phyloP scores from a whole-genome alignment of 2,888 invertebrate genomes.

The Scaptomyza polygonia region DNA sequence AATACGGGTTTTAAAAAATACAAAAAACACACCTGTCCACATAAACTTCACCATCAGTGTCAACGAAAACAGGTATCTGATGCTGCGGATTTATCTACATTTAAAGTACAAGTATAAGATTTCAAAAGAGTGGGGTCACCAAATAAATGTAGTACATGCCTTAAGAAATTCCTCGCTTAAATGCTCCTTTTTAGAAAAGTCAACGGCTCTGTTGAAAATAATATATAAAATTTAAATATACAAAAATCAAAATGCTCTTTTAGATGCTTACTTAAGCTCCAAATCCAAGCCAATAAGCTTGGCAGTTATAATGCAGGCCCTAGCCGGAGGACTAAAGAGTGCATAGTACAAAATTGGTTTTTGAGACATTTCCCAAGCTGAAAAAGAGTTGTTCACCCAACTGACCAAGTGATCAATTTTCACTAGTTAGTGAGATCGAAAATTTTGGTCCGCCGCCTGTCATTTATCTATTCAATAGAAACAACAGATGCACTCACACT shows the following conservation, averaged over 20 bases:
- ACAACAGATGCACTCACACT: too few species aligned
- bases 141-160: constrained; percentile 57
- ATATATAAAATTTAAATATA: not conserved
- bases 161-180: constrained; percentile 83
- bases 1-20: not conserved
- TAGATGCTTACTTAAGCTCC: constrained; percentile 77
- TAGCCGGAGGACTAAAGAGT: constrained; percentile 85
- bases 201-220: constrained; percentile 82
- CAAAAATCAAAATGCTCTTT: not conserved
- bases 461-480: too few species aligned
- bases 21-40: constrained; percentile 83
- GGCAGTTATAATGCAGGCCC: constrained; percentile 85
- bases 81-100: constrained; percentile 86
- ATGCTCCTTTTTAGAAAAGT: constrained; percentile 83
- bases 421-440: too few species aligned
- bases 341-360: constrained; percentile 84
- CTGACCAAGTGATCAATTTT: too few species aligned
- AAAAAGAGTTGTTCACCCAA: too few species aligned
- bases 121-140: not conserved
- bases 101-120: not conserved
- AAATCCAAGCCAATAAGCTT: constrained; percentile 84
- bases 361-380: constrained; percentile 43
- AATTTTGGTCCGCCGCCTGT: too few species aligned
- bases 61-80: constrained; percentile 86
- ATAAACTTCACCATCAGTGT: constrained; percentile 85